phyloP scores from a whole-genome alignment of 2,888 invertebrate genomes.

The Boloria selene region DNA sequence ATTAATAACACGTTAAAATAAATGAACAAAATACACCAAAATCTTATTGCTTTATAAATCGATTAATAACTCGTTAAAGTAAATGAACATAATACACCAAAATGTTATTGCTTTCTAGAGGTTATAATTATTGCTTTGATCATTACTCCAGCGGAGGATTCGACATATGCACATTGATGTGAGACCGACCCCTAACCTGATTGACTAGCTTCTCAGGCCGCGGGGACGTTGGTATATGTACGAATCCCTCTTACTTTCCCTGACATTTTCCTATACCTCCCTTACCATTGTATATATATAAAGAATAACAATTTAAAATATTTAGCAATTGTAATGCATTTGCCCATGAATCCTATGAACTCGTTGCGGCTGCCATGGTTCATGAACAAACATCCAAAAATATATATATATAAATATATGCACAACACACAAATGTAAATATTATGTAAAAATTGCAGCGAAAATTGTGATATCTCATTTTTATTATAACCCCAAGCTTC shows the following conservation, averaged over 20 bases:
- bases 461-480: constrained; percentile 29
- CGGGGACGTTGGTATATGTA: neutral
- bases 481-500: neutral
- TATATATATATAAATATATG: constrained; percentile 24
- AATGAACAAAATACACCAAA: constrained; percentile 33
- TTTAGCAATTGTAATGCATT: constrained; percentile 9
- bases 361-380: constrained; percentile 23
- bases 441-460: constrained; percentile 28
- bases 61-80: too few relatives aligned
- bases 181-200: neutral
- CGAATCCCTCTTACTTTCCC: neutral
- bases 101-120: constrained; percentile 23
- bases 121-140: constrained; percentile 28
- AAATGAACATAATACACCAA: too few relatives aligned
- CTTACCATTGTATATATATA: constrained; percentile 14
- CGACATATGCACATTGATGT: neutral
- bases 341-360: constrained; percentile 23
- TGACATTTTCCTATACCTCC: neutral
- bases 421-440: constrained; percentile 24
- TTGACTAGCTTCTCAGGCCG: neutral
- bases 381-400: constrained; percentile 36
- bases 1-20: neutral
- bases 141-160: neutral
- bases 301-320: constrained; percentile 8
- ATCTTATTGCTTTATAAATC: constrained; percentile 25